These are phyloP conservation scores for Baronia brevicornis DNA, from an alignment of 2,888 invertebrate genomes.

Conservation along the genomic window DNA sequence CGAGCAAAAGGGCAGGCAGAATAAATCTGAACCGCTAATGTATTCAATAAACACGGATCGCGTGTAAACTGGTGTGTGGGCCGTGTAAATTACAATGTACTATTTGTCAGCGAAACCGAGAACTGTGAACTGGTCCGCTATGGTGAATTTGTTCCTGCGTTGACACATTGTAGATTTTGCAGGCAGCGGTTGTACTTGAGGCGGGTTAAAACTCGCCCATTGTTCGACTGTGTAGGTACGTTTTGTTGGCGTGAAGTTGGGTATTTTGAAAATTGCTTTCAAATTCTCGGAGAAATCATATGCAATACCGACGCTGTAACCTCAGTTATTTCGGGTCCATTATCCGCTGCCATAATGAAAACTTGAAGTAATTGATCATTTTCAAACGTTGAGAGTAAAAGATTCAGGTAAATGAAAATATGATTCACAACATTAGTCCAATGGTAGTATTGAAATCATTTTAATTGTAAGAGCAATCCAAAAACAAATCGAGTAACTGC, in stretches of 20 bases:
- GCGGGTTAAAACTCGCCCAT: constrained; percentile 4
- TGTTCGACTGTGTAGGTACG: too few relatives aligned
- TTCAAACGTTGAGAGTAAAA: too few relatives aligned
- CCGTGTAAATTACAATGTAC: constrained; percentile 11
- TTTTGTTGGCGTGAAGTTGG: constrained; percentile 5
- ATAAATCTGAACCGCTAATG: constrained; percentile 33
- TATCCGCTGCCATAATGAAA: too few relatives aligned
- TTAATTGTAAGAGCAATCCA: too few relatives aligned
- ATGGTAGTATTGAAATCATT: too few relatives aligned
- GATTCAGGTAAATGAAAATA: too few relatives aligned
- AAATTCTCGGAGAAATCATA: too few relatives aligned
- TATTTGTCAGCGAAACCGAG: constrained; percentile 8
- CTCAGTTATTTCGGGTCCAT: too few relatives aligned
- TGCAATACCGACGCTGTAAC: too few relatives aligned
- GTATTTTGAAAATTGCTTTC: constrained; percentile 2
- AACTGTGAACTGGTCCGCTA: constrained; percentile 1
- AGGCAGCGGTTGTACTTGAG: constrained; percentile 1
- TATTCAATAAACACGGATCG: constrained; percentile 30
- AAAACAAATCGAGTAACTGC: too few relatives aligned
- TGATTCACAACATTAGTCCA: too few relatives aligned
- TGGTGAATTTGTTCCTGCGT: constrained; percentile 5
- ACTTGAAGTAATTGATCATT: too few relatives aligned
- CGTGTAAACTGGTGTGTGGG: constrained; percentile 22
- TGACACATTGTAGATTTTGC: constrained; percentile 12
- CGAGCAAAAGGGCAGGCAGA: constrained; percentile 21